Evolutionary conservation across 2,888 invertebrate genomes (phyloP).

Genomic region (Heliconius erato): DNA sequence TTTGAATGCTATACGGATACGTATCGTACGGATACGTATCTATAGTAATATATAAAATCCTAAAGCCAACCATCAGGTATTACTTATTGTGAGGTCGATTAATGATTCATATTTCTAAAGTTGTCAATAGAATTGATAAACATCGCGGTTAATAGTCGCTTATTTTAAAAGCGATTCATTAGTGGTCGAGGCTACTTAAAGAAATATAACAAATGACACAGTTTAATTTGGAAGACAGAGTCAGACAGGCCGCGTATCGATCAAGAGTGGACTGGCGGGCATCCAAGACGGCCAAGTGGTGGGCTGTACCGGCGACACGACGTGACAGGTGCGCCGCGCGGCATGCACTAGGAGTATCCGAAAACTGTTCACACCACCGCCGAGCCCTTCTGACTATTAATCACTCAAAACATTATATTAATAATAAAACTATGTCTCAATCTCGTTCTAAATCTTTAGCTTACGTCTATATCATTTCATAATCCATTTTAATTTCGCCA

Average conservation of each 20-base stretch:
- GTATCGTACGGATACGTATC: background rate
- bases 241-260: conserved; percentile 80
- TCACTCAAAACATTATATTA: conserved; percentile 21
- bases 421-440: background rate
- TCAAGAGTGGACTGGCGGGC: conserved; percentile 79
- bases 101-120: conserved; percentile 38
- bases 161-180: conserved; percentile 68
- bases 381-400: conserved; percentile 47
- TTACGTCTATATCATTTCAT: background rate
- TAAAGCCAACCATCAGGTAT: conserved; percentile 2
- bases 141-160: conserved; percentile 61
- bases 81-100: conserved; percentile 26
- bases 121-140: conserved; percentile 51
- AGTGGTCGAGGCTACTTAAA: conserved; percentile 75
- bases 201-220: conserved; percentile 82
- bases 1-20: background rate
- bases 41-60: background rate
- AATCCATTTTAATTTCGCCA: background rate
- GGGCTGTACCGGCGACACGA: conserved; percentile 80
- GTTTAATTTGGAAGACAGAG: conserved; percentile 85
- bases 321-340: conserved; percentile 77
- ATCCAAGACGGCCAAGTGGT: conserved; percentile 82
- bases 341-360: conserved; percentile 81
- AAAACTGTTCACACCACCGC: conserved; percentile 64
- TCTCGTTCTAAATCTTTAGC: background rate